These are phyloP conservation scores for Drosophila santomea DNA, from an alignment of 1,140 invertebrate species.

Conservation along the genomic window DNA sequence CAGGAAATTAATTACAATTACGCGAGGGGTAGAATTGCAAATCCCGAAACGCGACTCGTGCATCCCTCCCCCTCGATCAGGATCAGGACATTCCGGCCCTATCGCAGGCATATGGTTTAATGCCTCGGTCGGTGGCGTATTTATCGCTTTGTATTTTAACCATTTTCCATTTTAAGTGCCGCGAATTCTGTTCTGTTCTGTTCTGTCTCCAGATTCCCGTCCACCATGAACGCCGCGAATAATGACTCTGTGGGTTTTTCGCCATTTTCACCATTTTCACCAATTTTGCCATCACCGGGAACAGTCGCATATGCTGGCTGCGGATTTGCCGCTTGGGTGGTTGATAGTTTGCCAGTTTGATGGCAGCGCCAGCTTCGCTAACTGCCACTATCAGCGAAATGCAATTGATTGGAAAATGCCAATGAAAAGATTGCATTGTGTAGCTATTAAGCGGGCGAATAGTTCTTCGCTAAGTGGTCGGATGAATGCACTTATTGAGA, in stretches of 20 bases:
- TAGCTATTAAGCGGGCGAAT: constrained; percentile 39
- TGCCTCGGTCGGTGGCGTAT: constrained; percentile 43
- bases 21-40: constrained; percentile 40
- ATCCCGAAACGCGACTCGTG: not conserved
- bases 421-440: constrained; percentile 64
- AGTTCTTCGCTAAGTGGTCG: constrained; percentile 37
- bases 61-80: constrained; percentile 36
- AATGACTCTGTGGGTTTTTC: constrained; percentile 69
- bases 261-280: no score
- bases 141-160: constrained; percentile 75
- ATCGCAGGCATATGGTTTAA: constrained; percentile 56
- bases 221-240: constrained; percentile 26
- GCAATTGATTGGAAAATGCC: constrained; percentile 73
- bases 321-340: constrained; percentile 43
- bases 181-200: constrained; percentile 29
- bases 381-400: constrained; percentile 37
- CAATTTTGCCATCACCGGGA: constrained; percentile 23
- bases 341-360: constrained; percentile 46
- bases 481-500: constrained; percentile 14
- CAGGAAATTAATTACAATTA: constrained; percentile 83
- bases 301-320: constrained; percentile 37
- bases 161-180: constrained; percentile 78
- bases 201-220: constrained; percentile 17
- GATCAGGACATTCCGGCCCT: constrained; percentile 26
- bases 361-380: constrained; percentile 11